Conservation (phyloP, 2,797 vertebrate genomes). For the Percopsis omiscomaycus region DNA sequence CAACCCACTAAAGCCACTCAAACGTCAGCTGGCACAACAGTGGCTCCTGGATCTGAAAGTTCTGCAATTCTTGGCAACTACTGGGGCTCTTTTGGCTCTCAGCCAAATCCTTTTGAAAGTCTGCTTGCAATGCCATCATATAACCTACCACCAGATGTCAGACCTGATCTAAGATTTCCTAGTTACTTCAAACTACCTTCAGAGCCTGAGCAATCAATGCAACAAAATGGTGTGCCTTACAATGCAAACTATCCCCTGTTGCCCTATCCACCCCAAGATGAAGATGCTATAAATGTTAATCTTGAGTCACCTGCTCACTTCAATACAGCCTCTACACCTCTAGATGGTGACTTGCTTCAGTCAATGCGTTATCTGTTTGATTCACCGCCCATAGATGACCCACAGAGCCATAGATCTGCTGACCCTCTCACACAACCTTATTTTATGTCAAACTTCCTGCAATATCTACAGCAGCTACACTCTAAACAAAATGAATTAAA, state of each 20-base stretch:
- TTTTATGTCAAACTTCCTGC: neutral
- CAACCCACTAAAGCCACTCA: neutral
- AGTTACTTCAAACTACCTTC: constrained; percentile 3
- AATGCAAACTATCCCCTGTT: constrained; percentile 9
- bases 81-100: neutral
- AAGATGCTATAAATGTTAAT: neutral
- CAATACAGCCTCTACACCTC: neutral
- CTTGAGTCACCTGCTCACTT: neutral
- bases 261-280: constrained; percentile 12
- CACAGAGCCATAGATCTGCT: neutral
- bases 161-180: constrained; percentile 2
- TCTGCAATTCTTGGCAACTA: neutral
- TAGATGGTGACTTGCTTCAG: constrained; percentile 10
- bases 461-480: constrained; percentile 5
- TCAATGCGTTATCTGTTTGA: constrained; percentile 10
- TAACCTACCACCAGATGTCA: constrained; percentile 49
- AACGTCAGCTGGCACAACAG: neutral
- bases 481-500: neutral
- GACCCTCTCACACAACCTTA: neutral
- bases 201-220: neutral
- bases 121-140: constrained; percentile 6
- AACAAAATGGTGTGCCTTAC: constrained; percentile 4
- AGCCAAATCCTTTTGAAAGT: neutral
- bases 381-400: neutral
- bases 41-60: constrained; percentile 2